These are phyloP conservation scores for Marasmarcha lunaedactyla DNA, from an alignment of 2,888 invertebrate species.

Conservation along the genomic window DNA sequence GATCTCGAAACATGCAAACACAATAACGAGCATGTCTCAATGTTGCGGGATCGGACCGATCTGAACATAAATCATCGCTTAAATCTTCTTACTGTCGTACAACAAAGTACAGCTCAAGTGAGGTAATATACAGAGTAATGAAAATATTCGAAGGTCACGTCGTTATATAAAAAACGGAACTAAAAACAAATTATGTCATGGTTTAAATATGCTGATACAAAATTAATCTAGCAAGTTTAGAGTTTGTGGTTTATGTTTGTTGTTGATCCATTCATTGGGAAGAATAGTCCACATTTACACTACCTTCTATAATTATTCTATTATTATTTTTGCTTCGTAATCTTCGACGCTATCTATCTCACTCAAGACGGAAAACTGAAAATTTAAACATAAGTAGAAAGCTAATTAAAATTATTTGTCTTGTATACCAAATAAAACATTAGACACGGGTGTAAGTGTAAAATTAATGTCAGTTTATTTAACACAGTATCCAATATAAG, in stretches of 20 bases:
- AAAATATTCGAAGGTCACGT: neutral
- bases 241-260: no score
- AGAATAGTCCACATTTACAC: no score
- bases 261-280: no score
- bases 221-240: slow-evolving; percentile 6
- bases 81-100: slow-evolving; percentile 28
- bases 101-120: slow-evolving; percentile 20
- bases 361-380: no score
- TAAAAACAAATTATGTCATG: slow-evolving; percentile 14
- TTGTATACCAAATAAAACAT: no score
- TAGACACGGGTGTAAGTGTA: no score
- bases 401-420: no score
- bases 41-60: slow-evolving; percentile 22
- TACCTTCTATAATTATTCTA: no score
- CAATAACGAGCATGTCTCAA: slow-evolving; percentile 33
- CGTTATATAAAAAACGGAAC: slow-evolving; percentile 4
- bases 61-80: slow-evolving; percentile 32
- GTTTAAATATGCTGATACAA: slow-evolving; percentile 13
- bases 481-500: slow-evolving; percentile 2
- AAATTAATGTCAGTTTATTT: neutral
- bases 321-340: no score
- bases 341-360: no score
- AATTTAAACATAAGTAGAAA: no score
- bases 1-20: slow-evolving; percentile 23
- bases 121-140: slow-evolving; percentile 16